Evolutionary conservation across 1,140 invertebrate species (phyloP).

Genomic region (Drosophila rhopaloa): DNA sequence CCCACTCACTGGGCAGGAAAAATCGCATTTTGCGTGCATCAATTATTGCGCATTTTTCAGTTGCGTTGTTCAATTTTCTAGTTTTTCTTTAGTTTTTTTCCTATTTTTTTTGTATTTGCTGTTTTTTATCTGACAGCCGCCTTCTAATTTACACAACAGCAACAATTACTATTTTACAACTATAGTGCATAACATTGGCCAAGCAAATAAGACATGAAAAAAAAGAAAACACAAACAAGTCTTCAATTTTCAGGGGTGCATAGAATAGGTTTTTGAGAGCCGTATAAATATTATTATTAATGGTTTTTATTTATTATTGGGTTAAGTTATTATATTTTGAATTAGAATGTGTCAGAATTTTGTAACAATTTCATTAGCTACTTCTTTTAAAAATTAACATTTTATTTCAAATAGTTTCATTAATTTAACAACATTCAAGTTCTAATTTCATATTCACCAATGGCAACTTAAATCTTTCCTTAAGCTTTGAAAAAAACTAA

Average conservation of each 20-base stretch:
- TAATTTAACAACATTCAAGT: not conserved
- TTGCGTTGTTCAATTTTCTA: constrained; percentile 70
- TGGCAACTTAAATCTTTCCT: too few species aligned
- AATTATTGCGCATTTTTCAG: constrained; percentile 80
- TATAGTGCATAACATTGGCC: constrained; percentile 69
- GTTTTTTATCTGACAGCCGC: constrained; percentile 76
- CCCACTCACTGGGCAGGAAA: constrained; percentile 25
- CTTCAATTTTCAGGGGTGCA: constrained; percentile 12
- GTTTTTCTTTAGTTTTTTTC: constrained; percentile 3
- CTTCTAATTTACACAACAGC: constrained; percentile 75
- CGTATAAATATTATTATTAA: too few species aligned
- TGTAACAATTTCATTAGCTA: too few species aligned
- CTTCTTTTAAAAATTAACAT: too few species aligned
- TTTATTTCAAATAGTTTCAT: too few species aligned
- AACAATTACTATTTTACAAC: constrained; percentile 62
- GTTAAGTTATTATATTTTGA: too few species aligned
- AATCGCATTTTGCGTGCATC: constrained; percentile 81
- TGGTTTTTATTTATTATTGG: too few species aligned
- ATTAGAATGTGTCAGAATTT: too few species aligned
- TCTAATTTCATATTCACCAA: too few species aligned
- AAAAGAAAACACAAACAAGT: not conserved
- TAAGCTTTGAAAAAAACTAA: not conserved
- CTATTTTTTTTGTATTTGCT: constrained; percentile 7
- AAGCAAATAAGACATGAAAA: constrained; percentile 11
- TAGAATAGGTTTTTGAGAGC: not conserved